A percentile compares a stretch with the other conserved stretches of the same genome.
phyloP scores from a whole-genome alignment of 2,797 vertebrate genomes.

The Arctocebus calabarensis region DNA sequence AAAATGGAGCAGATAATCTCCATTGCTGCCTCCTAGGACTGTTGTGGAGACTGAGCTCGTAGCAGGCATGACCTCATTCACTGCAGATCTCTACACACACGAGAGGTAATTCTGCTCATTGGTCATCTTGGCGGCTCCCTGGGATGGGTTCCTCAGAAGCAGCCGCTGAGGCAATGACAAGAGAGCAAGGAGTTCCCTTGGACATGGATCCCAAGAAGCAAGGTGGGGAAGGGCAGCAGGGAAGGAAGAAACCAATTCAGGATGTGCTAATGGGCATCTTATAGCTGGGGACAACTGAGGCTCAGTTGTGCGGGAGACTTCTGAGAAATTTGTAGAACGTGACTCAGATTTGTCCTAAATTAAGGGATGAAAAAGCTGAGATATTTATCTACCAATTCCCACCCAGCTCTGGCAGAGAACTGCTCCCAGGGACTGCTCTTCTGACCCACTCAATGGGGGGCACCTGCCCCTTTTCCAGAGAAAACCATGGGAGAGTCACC shows the following conservation, averaged over 20 bases:
- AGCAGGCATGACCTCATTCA: background rate
- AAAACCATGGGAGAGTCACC: no score
- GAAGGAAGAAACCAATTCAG: background rate
- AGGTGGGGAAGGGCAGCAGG: background rate
- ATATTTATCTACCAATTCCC: background rate
- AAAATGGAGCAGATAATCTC: background rate
- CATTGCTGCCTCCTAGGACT: background rate
- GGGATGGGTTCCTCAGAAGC: background rate
- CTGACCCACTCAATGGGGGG: background rate
- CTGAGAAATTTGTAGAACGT: background rate
- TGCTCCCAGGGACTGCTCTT: background rate
- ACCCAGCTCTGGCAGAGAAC: background rate
- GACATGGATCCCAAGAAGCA: background rate
- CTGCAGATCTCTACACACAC: background rate
- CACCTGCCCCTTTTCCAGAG: background rate
- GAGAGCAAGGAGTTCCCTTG: background rate
- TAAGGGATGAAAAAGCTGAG: background rate
- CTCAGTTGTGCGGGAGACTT: background rate
- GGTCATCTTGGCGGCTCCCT: background rate
- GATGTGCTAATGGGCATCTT: no score
- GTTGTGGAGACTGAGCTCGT: background rate
- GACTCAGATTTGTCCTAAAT: background rate
- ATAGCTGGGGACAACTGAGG: background rate
- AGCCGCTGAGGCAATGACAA: background rate
- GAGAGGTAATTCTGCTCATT: background rate